phyloP scores from a whole-genome alignment of 2,113 vertebrate genomes.

The Crotophaga sulcirostris region DNA sequence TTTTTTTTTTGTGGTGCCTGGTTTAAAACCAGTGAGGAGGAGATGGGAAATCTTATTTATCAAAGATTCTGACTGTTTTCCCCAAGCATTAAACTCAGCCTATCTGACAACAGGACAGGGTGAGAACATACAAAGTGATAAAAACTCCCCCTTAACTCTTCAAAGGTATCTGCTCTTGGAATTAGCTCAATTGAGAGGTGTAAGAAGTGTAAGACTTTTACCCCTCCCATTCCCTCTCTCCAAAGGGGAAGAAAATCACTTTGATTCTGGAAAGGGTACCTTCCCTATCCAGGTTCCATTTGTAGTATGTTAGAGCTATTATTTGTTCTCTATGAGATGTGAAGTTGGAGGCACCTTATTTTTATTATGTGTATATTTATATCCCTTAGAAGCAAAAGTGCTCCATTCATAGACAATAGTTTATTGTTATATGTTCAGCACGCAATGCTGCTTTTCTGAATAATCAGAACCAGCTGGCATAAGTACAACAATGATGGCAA shows the following conservation, averaged over 20 bases:
- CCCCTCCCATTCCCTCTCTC: background rate
- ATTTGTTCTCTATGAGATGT: constrained; percentile 45
- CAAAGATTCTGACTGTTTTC: background rate
- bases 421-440: constrained; percentile 77
- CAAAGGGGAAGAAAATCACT: background rate
- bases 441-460: constrained; percentile 71
- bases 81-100: background rate
- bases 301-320: background rate
- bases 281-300: background rate
- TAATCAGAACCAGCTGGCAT: constrained; percentile 78
- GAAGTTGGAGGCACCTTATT: constrained; percentile 44
- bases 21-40: background rate
- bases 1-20: constrained; percentile 15
- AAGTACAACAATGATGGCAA: constrained; percentile 67
- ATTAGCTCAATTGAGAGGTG: background rate
- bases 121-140: background rate
- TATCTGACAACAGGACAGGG: background rate
- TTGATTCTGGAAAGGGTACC: background rate
- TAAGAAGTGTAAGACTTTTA: background rate
- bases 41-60: background rate
- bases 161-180: background rate
- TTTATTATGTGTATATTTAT: constrained; percentile 70
- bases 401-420: constrained; percentile 61
- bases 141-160: background rate
- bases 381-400: constrained; percentile 66